Evolutionary conservation across 2,888 invertebrate species (phyloP).

Genomic region (Chymomyza caudatula): DNA sequence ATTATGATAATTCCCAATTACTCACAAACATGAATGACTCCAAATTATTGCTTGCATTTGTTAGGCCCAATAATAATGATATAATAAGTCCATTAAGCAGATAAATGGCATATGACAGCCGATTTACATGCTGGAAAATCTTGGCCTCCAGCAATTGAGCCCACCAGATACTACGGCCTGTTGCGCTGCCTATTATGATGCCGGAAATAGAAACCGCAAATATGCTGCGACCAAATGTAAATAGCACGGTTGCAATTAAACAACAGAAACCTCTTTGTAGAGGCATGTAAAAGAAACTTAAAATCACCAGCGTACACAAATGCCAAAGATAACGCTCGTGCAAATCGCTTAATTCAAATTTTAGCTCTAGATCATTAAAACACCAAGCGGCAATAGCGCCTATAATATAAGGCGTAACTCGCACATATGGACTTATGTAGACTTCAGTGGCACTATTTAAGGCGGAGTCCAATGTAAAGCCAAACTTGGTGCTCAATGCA

Average conservation of each 20-base stretch:
- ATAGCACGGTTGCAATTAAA: constrained; percentile 78
- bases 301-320: constrained; percentile 69
- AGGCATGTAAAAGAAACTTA: constrained; percentile 75
- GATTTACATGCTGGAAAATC: constrained; percentile 79
- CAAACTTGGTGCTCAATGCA: constrained; percentile 68
- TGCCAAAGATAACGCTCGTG: constrained; percentile 74
- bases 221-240: constrained; percentile 79
- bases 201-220: constrained; percentile 81
- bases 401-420: constrained; percentile 79
- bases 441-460: constrained; percentile 77
- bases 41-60: constrained; percentile 74
- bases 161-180: constrained; percentile 79
- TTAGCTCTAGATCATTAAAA: constrained; percentile 67
- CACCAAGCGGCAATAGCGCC: constrained; percentile 79
- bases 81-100: constrained; percentile 81
- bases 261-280: constrained; percentile 77
- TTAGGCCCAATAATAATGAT: constrained; percentile 77
- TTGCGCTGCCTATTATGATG: constrained; percentile 80
- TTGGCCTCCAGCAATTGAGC: constrained; percentile 75
- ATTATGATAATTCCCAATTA: neutral
- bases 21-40: constrained; percentile 77
- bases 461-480: constrained; percentile 76
- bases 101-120: constrained; percentile 81
- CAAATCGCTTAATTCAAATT: constrained; percentile 55
- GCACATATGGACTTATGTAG: constrained; percentile 80